Conservation (phyloP, 2,113 vertebrate genomes). For the Bostrychus sinensis region DNA sequence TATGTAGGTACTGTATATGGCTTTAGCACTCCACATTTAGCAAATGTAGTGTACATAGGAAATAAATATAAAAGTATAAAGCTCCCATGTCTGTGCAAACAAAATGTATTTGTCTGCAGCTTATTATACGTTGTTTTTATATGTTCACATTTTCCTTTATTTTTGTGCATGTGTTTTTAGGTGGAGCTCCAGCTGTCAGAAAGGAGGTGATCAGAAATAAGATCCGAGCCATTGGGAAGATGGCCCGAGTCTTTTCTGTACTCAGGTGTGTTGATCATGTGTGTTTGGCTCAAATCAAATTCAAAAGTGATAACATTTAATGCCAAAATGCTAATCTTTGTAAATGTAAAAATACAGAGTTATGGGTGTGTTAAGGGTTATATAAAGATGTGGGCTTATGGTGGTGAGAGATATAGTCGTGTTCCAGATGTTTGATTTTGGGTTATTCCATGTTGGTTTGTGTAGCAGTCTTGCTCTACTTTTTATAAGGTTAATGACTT, state of each 20-base stretch:
- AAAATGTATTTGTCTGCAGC: too few species aligned
- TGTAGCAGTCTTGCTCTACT: slow-evolving; percentile 40
- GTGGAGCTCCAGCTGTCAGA: slow-evolving; percentile 90
- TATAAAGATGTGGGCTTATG: too few species aligned
- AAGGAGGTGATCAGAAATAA: slow-evolving; percentile 99
- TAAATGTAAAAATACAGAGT: too few species aligned
- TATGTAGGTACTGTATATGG: too few species aligned
- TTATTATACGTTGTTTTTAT: too few species aligned
- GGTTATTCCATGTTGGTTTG: background rate
- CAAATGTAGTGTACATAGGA: too few species aligned
- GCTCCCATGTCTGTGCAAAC: too few species aligned
- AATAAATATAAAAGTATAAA: too few species aligned
- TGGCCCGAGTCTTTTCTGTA: slow-evolving; percentile 98
- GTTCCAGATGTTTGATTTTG: background rate
- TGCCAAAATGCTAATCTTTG: too few species aligned
- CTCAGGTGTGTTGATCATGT: slow-evolving; percentile 83
- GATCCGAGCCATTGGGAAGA: slow-evolving; percentile 98
- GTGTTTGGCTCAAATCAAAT: background rate
- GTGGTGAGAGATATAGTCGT: background rate
- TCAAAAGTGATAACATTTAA: too few species aligned
- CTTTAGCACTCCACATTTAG: too few species aligned
- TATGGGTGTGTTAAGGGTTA: too few species aligned
- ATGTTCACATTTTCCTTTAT: background rate
- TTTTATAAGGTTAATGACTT: slow-evolving; percentile 57
- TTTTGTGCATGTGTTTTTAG: slow-evolving; percentile 56